phyloP scores from a whole-genome alignment of 2,113 vertebrate genomes.

The Pseudonaja textilis region DNA sequence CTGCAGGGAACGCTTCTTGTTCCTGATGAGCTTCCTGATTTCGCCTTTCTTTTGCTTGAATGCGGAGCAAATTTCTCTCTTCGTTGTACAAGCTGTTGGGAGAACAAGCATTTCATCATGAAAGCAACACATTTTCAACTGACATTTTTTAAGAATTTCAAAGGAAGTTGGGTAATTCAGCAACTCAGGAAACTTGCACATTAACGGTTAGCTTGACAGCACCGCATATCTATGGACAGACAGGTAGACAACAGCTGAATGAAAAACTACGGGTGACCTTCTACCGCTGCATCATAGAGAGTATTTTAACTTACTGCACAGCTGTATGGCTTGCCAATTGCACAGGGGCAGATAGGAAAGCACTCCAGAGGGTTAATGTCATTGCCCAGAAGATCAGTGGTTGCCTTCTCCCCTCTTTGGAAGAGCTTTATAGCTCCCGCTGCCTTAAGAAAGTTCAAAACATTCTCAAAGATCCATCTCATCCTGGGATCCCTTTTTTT shows the following conservation, averaged over 20 bases:
- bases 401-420: no score
- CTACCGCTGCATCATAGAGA: no score
- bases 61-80: slow-evolving; percentile 88
- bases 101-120: neutral
- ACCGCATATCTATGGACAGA: neutral
- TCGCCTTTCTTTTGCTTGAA: slow-evolving; percentile 85
- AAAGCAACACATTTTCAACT: neutral
- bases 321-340: no score
- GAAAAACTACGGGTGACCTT: no score
- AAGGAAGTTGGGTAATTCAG: neutral
- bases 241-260: neutral
- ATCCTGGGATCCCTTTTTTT: no score
- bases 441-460: no score
- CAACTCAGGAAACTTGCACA: neutral
- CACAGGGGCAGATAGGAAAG: no score
- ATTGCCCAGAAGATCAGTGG: no score
- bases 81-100: slow-evolving; percentile 80
- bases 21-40: slow-evolving; percentile 84
- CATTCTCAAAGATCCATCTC: no score
- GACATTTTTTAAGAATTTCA: neutral
- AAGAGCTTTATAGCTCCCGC: no score
- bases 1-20: slow-evolving; percentile 73
- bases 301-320: no score
- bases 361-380: no score
- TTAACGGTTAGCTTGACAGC: neutral